Evolutionary conservation across 2,797 vertebrate species (phyloP).

Genomic region (Graptemys geographica): DNA sequence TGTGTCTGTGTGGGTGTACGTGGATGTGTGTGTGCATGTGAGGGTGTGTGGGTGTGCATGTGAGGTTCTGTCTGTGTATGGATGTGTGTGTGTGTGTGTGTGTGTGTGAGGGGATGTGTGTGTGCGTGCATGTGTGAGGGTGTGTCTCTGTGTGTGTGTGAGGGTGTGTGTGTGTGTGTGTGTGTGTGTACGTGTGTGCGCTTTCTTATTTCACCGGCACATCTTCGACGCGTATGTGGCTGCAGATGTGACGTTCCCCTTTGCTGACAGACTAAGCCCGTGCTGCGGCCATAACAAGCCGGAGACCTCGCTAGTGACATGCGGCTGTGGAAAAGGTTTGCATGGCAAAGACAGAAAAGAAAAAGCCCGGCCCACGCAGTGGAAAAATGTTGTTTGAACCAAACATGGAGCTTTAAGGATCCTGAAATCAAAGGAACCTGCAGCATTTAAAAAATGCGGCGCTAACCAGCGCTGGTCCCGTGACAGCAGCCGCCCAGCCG

Average conservation of each 20-base stretch:
- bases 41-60: no score
- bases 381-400: background rate
- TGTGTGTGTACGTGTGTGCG: background rate
- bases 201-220: background rate
- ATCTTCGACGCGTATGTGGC: background rate
- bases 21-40: no score
- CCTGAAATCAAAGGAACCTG: conserved; percentile 3
- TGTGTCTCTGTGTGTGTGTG: no score
- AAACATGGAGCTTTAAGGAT: background rate
- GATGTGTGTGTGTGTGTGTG: no score
- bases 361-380: background rate
- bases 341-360: background rate
- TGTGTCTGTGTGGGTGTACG: no score
- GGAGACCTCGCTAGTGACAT: background rate
- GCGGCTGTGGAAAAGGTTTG: background rate
- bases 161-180: no score
- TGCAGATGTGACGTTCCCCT: background rate
- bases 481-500: conserved; percentile 66
- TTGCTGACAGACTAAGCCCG: background rate
- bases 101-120: no score
- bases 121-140: no score
- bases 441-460: conserved; percentile 38
- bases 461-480: conserved; percentile 73
- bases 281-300: background rate
- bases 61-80: no score